These are phyloP conservation scores for Solenopsis invicta DNA, from an alignment of 1,140 invertebrate species.

Conservation along the genomic window DNA sequence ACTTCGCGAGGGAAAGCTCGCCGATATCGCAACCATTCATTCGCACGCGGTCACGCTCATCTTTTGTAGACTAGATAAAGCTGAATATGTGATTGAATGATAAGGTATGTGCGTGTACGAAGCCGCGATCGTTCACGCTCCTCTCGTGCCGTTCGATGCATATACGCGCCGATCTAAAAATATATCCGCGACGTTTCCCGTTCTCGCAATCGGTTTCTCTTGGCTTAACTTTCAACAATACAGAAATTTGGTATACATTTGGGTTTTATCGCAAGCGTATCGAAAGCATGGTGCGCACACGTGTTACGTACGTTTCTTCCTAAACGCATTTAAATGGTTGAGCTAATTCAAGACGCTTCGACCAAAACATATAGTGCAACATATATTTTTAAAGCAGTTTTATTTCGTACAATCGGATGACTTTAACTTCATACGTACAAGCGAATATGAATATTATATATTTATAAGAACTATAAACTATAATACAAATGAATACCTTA, in stretches of 20 bases:
- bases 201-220: constrained; percentile 23
- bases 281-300: not conserved
- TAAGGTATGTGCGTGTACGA: constrained; percentile 68
- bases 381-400: constrained; percentile 8
- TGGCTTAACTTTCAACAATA: constrained; percentile 9
- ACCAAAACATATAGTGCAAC: not conserved
- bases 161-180: constrained; percentile 32
- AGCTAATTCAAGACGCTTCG: not conserved
- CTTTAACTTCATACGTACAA: not conserved
- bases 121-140: constrained; percentile 24
- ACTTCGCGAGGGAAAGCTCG: constrained; percentile 69
- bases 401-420: not conserved
- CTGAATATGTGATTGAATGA: constrained; percentile 79
- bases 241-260: not conserved
- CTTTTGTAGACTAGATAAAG: constrained; percentile 84
- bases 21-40: constrained; percentile 6
- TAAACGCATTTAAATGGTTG: not conserved
- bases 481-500: constrained; percentile 4
- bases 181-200: constrained; percentile 26
- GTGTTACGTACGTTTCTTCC: not conserved
- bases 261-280: not conserved
- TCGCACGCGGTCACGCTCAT: constrained; percentile 26
- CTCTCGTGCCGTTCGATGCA: constrained; percentile 22
- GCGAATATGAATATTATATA: constrained; percentile 12
- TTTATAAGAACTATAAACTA: not conserved